These are phyloP conservation scores for Scrobipalpa atriplicella DNA, from an alignment of 2,888 invertebrate species.

Conservation along the genomic window DNA sequence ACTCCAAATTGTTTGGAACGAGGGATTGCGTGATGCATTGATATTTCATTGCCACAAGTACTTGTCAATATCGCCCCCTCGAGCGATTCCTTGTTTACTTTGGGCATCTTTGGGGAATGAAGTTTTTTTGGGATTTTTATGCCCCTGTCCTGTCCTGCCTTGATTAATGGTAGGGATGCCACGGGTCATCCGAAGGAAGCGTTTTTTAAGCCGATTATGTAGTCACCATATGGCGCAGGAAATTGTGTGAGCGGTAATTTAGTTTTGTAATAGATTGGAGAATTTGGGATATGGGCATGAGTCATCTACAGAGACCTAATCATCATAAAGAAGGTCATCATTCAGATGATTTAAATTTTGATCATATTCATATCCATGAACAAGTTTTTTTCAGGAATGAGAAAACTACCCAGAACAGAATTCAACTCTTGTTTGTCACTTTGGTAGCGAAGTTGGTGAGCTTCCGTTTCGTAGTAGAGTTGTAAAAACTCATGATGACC, in stretches of 20 bases:
- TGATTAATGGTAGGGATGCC: conserved; percentile 26
- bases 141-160: conserved; percentile 4
- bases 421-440: too few relatives aligned
- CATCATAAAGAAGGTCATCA: background rate
- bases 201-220: conserved; percentile 21
- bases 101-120: conserved; percentile 36
- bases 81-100: conserved; percentile 33
- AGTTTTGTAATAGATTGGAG: conserved; percentile 1
- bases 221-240: conserved; percentile 21
- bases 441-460: too few relatives aligned
- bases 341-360: too few relatives aligned
- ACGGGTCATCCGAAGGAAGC: background rate
- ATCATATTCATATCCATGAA: too few relatives aligned
- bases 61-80: conserved; percentile 38
- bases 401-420: too few relatives aligned
- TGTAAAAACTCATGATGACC: too few relatives aligned
- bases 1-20: conserved; percentile 32
- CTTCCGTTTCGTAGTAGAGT: too few relatives aligned
- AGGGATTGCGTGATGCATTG: conserved; percentile 44
- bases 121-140: conserved; percentile 30
- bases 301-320: background rate
- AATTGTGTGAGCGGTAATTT: conserved; percentile 1
- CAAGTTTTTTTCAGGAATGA: too few relatives aligned
- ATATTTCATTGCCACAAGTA: conserved; percentile 47
- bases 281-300: background rate